These are phyloP conservation scores for Apostichopus parvimensis DNA, from an alignment of 35 echinoderm and acorn worm species.

Conservation along the genomic window DNA sequence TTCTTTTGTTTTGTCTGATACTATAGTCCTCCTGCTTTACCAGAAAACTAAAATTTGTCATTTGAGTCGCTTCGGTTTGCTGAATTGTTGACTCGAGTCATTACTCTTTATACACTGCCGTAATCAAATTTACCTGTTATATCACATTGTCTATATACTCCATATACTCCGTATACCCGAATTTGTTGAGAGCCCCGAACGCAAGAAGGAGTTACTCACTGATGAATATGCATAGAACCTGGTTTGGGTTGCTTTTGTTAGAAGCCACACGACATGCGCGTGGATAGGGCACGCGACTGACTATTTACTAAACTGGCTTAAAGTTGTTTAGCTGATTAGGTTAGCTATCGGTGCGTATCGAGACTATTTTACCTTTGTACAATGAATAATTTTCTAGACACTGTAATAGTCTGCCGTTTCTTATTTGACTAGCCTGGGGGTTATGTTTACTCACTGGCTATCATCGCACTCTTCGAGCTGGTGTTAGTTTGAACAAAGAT, in stretches of 20 bases:
- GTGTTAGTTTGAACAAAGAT: slow-evolving; percentile 8
- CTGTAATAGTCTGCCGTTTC: not conserved
- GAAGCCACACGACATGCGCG: slow-evolving; percentile 26
- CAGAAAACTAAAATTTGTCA: too few species aligned
- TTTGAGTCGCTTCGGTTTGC: too few species aligned
- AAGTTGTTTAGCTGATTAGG: not conserved
- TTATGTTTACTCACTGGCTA: not conserved
- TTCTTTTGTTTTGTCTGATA: too few species aligned
- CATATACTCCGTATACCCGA: too few species aligned
- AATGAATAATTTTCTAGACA: slow-evolving; percentile 4
- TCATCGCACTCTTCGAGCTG: not conserved
- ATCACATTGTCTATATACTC: too few species aligned
- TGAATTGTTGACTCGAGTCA: too few species aligned
- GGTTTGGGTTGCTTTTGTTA: not conserved
- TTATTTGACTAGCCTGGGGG: not conserved
- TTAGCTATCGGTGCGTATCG: not conserved
- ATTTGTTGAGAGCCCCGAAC: too few species aligned
- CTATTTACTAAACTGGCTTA: not conserved
- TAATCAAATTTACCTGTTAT: too few species aligned
- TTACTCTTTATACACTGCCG: too few species aligned
- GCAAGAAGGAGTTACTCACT: too few species aligned
- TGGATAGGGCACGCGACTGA: slow-evolving; percentile 22
- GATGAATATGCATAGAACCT: too few species aligned
- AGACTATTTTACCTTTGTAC: not conserved
- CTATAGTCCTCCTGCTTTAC: too few species aligned